phyloP scores from a whole-genome alignment of 2,797 vertebrate genomes.

The Cryptoprocta ferox region DNA sequence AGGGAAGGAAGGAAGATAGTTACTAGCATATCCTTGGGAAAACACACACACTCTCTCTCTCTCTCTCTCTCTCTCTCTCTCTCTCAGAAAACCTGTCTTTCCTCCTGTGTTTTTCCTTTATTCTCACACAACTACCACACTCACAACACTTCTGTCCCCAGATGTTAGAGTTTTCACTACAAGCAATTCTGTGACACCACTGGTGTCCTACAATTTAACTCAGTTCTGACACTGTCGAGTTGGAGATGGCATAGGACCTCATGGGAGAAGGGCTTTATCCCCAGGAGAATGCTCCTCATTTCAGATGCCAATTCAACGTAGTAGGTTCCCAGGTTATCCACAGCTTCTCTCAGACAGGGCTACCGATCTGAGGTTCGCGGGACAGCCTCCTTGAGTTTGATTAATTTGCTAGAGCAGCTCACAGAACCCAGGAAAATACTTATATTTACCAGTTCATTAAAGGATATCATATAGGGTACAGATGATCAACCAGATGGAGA shows the following conservation, averaged over 20 bases:
- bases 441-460: background rate
- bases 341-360: background rate
- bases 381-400: background rate
- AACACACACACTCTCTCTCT: background rate
- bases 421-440: background rate
- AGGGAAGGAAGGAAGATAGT: no score
- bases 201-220: background rate
- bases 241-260: background rate
- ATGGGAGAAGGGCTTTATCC: background rate
- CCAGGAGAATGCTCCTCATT: background rate
- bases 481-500: background rate
- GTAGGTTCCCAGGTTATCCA: background rate
- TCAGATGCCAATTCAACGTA: background rate
- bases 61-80: background rate
- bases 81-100: background rate
- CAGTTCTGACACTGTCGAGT: background rate
- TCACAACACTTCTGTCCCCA: background rate
- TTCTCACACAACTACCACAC: background rate
- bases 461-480: background rate
- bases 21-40: background rate
- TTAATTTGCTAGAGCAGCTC: background rate
- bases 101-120: background rate
- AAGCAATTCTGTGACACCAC: background rate
- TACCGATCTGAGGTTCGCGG: background rate
- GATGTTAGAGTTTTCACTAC: background rate